Evolutionary conservation across 1,140 invertebrate species (phyloP), one percentile per base, ranked within the genome.

Genomic region (Hirudo medicinalis): DNA sequence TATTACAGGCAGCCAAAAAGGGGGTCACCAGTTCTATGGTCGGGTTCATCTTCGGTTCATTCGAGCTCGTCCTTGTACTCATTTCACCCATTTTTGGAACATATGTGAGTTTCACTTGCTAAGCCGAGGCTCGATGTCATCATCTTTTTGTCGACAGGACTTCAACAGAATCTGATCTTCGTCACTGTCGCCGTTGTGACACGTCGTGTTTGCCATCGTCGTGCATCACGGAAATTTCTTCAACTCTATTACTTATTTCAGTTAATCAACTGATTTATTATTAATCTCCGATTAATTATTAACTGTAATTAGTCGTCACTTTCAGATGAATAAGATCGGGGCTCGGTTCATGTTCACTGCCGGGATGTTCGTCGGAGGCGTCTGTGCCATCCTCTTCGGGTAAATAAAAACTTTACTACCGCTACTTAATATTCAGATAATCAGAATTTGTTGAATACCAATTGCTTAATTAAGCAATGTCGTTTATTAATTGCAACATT

Each of bases 41-140:
- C 84, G 92, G 93, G 3, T 83, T 95, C 60, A 91, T 96, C 0
- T 95, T 95, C 80, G 92, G 92, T 0, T 85, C 91, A 40, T 96
- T 94, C 82, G 91, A 96, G 79, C 82, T 96, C n/a, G 87, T 91
- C 0, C 92, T 94, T 32, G 93, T 94, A 79, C 77, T 93, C 15
- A 86, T 91, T 54, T 91, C 91, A 76, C 92, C 92, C 0, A 75
- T 95, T 20, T 93, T 92, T 81, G 92, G 92, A 68, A 88, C 89
- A 77, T 87, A 90, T 81, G 88, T 89, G 78, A 84, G 84, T 68
- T 96, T 94, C 80, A 36, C 32, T 36, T 36, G 6, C 2, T 2
- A 36, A 36, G 32, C 2, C 32, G 32, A 6, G 32, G 2, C 2
- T 36, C 32, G 91, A 95, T 75, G 85, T 87, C 15, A 83, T 92